phyloP scores from a whole-genome alignment of 2,888 invertebrate species.

The Norana najaformis region DNA sequence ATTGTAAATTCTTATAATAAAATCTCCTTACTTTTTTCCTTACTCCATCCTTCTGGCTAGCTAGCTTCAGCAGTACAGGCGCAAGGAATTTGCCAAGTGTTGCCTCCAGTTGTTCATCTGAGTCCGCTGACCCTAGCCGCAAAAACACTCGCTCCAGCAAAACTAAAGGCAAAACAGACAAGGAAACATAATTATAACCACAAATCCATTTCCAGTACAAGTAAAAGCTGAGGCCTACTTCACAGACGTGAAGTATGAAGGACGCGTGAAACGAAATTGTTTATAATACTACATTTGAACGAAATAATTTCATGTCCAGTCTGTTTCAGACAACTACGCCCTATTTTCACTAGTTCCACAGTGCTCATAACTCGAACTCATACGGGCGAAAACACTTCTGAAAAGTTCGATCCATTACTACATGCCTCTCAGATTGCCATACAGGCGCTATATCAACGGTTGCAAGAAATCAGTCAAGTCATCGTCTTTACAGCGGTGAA shows the following conservation, averaged over 20 bases:
- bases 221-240: not conserved
- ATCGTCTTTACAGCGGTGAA: not conserved
- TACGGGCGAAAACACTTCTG: not conserved
- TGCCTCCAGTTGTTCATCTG: conserved; percentile 83
- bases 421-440: not conserved
- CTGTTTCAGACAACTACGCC: not conserved
- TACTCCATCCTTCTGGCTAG: conserved; percentile 83
- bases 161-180: conserved; percentile 44
- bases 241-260: not conserved
- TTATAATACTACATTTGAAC: too few species aligned
- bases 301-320: not conserved
- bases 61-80: conserved; percentile 85
- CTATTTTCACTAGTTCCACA: not conserved
- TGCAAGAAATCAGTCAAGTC: not conserved
- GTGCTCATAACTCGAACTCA: not conserved
- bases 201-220: not conserved
- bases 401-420: not conserved
- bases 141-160: conserved; percentile 86
- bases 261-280: not conserved
- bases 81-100: conserved; percentile 81
- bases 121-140: conserved; percentile 83
- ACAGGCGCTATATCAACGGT: not conserved
- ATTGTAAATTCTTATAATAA: too few species aligned
- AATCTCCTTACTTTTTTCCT: conserved; percentile 67
- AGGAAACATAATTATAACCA: not conserved